Percentiles rank a stretch among this genome's conserved stretches.
Evolutionary conservation across 92 coral and sea anemone genomes (phyloP).

Genomic region (Pocillopora meandrina): DNA sequence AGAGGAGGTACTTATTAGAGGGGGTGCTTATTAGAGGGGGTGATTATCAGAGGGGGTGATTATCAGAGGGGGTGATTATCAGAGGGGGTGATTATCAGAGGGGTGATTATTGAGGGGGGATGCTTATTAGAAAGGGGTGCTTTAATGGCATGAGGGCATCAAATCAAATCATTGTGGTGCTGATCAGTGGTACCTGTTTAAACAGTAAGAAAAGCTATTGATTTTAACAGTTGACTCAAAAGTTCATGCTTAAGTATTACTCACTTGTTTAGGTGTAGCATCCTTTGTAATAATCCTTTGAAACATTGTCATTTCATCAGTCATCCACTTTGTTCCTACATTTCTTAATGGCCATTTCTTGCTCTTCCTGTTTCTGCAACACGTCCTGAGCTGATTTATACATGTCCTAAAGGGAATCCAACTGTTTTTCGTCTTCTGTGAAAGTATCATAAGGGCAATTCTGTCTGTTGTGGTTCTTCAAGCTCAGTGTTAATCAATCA

Average conservation of each 20-base stretch:
- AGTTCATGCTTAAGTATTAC: not conserved
- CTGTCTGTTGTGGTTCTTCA: no score
- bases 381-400: slow-evolving; percentile 9
- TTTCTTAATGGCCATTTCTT: slow-evolving; percentile 11
- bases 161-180: no score
- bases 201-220: no score
- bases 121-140: no score
- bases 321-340: slow-evolving; percentile 21
- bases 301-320: not conserved
- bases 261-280: not conserved
- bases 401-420: not conserved
- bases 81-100: no score
- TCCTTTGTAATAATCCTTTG: not conserved
- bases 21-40: no score
- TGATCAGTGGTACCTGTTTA: no score
- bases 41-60: no score
- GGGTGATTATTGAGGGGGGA: no score
- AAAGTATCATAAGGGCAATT: not conserved
- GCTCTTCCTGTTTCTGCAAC: slow-evolving; percentile 20
- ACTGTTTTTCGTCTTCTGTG: not conserved
- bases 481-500: not conserved
- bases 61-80: no score
- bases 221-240: not conserved
- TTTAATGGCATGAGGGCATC: no score
- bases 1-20: no score